phyloP scores from a whole-genome alignment of 2,797 vertebrate species.

The Anisognathus igniventris region DNA sequence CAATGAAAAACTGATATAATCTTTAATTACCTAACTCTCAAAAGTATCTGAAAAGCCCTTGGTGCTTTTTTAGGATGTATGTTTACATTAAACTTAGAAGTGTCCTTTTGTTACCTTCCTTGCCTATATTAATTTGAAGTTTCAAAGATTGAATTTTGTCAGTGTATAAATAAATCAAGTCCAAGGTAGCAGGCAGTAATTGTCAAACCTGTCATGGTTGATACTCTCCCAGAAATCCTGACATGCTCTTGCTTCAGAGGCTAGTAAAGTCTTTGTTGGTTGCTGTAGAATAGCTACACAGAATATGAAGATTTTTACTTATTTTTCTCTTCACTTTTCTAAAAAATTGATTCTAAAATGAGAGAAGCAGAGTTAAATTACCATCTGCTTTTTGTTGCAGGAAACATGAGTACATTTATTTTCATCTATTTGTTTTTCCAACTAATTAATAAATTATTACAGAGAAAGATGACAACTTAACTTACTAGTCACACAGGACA shows the following conservation, averaged over 20 bases:
- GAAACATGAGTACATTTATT: background rate
- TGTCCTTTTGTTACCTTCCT: background rate
- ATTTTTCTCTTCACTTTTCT: background rate
- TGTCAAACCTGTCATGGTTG: background rate
- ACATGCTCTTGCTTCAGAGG: background rate
- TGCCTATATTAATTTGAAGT: background rate
- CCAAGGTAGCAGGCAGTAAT: background rate
- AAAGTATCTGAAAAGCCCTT: background rate
- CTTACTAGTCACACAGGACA: background rate
- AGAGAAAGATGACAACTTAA: background rate
- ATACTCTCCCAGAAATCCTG: background rate
- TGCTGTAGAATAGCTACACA: background rate
- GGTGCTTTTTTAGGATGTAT: background rate
- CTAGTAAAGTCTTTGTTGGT: background rate
- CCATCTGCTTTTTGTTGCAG: background rate
- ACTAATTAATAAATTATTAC: conserved; percentile 26
- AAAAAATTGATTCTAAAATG: background rate
- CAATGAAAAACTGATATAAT: background rate
- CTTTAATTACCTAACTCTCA: background rate
- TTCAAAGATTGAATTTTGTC: background rate
- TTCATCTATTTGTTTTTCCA: conserved; percentile 3
- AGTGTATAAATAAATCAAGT: background rate
- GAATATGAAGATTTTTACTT: background rate
- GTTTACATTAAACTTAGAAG: background rate
- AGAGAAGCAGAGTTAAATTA: background rate